Evolutionary conservation across 2,113 vertebrate species (phyloP).

Genomic region (Gopherus flavomarginatus): DNA sequence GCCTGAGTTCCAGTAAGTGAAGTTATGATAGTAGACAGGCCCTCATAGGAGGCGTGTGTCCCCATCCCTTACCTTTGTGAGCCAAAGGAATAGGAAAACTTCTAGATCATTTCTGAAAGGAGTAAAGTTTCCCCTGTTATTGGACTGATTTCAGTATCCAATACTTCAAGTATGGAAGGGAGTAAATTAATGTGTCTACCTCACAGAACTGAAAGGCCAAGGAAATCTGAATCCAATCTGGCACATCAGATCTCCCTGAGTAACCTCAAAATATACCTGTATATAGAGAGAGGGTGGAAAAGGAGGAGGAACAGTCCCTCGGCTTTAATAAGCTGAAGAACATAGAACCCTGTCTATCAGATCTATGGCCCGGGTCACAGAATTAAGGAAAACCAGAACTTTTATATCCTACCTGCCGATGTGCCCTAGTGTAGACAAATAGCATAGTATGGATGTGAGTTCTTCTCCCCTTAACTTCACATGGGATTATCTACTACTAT

Average conservation of each 20-base stretch:
- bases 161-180: not conserved
- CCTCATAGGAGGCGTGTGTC: not conserved
- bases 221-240: not conserved
- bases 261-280: not conserved
- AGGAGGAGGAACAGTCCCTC: not conserved
- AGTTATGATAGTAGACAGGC: not conserved
- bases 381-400: not conserved
- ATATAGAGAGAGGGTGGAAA: not conserved
- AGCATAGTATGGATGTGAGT: not conserved
- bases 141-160: not conserved
- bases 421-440: not conserved
- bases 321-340: not conserved
- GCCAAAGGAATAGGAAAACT: not conserved
- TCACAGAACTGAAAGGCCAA: not conserved
- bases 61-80: not conserved
- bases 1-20: not conserved
- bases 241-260: not conserved
- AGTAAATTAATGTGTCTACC: not conserved
- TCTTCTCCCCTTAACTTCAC: not conserved
- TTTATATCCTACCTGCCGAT: not conserved
- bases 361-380: not conserved
- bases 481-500: not conserved
- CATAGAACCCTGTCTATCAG: not conserved
- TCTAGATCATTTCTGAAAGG: not conserved
- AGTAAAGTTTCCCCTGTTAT: not conserved